Percentiles rank a stretch among this genome's conserved stretches.
These are phyloP conservation scores for Calyptommatus sinebrachiatus DNA, from an alignment of 2,113 vertebrate species.

Conservation along the genomic window DNA sequence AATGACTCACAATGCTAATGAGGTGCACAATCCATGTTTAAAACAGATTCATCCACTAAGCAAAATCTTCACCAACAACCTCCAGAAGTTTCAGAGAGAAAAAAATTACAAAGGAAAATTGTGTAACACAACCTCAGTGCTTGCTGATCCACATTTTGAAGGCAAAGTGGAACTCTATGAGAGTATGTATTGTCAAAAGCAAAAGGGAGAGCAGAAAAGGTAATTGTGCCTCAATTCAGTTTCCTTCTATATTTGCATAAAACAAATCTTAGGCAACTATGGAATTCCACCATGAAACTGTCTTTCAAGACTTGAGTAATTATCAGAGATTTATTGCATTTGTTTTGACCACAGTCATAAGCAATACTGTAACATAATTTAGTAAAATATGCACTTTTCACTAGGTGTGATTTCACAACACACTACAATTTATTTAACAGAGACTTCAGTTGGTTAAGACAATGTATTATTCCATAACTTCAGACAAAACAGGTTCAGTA, in stretches of 20 bases:
- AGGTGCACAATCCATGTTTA: background rate
- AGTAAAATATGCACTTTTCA: conserved; percentile 41
- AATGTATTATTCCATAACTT: background rate
- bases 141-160: background rate
- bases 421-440: conserved; percentile 9
- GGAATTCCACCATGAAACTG: conserved; percentile 28
- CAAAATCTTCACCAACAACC: background rate
- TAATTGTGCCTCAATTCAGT: background rate
- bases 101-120: background rate
- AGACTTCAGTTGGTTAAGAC: background rate
- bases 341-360: conserved; percentile 39
- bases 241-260: conserved; percentile 37
- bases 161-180: background rate
- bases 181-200: background rate
- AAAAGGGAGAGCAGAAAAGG: background rate
- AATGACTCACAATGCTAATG: no score
- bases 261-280: conserved; percentile 14
- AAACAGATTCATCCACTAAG: background rate
- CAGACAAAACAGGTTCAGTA: background rate
- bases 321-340: conserved; percentile 48
- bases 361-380: conserved; percentile 34
- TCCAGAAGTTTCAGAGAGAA: background rate
- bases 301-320: conserved; percentile 1
- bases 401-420: conserved; percentile 43
- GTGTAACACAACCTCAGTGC: background rate